These are phyloP conservation scores for Microcebus griseorufus DNA, from an alignment of 2,113 vertebrate species.

Conservation along the genomic window DNA sequence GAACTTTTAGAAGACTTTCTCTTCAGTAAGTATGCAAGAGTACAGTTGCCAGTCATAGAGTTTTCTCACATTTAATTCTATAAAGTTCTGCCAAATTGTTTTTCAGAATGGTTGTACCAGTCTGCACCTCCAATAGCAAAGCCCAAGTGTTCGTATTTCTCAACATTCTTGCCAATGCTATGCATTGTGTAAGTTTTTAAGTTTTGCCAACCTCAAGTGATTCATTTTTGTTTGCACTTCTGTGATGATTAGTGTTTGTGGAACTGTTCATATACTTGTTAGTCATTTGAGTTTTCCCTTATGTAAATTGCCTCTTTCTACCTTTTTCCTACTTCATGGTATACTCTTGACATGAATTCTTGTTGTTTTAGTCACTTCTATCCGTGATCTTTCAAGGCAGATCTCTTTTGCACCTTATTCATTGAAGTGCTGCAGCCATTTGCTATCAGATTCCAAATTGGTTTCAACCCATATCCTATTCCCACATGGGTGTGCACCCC, in stretches of 20 bases:
- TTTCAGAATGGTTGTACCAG: not conserved
- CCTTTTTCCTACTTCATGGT: not conserved
- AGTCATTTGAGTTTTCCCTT: constrained; percentile 15
- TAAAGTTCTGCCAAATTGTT: not conserved
- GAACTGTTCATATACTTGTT: not conserved
- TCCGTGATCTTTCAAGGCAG: not conserved
- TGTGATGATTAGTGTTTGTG: not conserved
- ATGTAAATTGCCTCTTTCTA: not conserved
- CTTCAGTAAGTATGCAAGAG: not conserved
- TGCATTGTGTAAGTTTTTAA: not conserved
- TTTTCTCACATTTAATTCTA: not conserved
- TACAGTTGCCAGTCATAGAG: not conserved
- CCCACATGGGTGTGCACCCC: no score
- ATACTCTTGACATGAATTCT: not conserved
- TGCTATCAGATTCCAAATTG: not conserved
- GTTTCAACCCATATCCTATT: not conserved
- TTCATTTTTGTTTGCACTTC: not conserved
- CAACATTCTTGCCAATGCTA: not conserved
- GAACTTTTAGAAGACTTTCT: not conserved
- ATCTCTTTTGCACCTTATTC: not conserved
- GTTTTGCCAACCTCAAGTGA: not conserved
- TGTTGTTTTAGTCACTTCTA: not conserved
- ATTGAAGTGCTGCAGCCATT: not conserved
- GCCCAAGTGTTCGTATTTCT: not conserved
- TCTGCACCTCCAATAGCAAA: not conserved